Evolutionary conservation across 1,140 invertebrate species (phyloP).

Genomic region (Temnothorax nylanderi): DNA sequence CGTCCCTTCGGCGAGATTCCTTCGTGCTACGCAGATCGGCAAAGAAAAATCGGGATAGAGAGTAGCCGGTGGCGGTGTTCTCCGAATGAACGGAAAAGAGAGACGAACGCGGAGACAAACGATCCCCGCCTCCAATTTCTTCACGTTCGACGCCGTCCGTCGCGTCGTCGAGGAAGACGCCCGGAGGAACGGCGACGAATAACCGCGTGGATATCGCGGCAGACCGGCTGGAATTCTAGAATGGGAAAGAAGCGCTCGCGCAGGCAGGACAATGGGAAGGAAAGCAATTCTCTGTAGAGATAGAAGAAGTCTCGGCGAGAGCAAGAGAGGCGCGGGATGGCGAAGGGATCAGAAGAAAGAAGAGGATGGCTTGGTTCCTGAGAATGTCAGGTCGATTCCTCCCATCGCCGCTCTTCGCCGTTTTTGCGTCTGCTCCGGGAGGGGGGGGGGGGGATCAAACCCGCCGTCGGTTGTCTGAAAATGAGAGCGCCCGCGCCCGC

Average conservation of each 20-base stretch:
- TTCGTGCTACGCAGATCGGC: neutral
- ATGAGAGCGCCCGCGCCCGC: neutral
- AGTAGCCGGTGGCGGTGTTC: neutral
- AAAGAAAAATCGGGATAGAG: neutral
- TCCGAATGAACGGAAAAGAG: neutral
- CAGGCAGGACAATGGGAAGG: slow-evolving; percentile 42
- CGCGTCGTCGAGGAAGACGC: neutral
- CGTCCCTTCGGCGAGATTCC: neutral
- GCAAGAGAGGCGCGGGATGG: neutral
- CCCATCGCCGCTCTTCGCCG: neutral
- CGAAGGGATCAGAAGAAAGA: neutral
- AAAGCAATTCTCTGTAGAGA: slow-evolving; percentile 44
- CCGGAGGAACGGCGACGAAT: neutral
- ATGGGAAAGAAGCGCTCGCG: slow-evolving; percentile 45
- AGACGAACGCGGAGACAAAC: slow-evolving; percentile 25
- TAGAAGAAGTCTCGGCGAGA: slow-evolving; percentile 8
- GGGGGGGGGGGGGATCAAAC: too few species aligned
- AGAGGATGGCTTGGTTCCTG: slow-evolving; percentile 52
- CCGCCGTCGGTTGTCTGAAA: slow-evolving; percentile 21
- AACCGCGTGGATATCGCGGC: slow-evolving; percentile 43
- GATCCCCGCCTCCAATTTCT: slow-evolving; percentile 40
- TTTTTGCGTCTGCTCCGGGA: slow-evolving; percentile 29
- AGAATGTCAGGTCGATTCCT: slow-evolving; percentile 69
- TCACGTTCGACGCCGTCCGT: slow-evolving; percentile 23
- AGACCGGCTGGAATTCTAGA: slow-evolving; percentile 35